Evolutionary conservation across 2,113 vertebrate species (phyloP), one percentile per base, ranked within the genome.

Genomic region (Dromaius novaehollandiae): DNA sequence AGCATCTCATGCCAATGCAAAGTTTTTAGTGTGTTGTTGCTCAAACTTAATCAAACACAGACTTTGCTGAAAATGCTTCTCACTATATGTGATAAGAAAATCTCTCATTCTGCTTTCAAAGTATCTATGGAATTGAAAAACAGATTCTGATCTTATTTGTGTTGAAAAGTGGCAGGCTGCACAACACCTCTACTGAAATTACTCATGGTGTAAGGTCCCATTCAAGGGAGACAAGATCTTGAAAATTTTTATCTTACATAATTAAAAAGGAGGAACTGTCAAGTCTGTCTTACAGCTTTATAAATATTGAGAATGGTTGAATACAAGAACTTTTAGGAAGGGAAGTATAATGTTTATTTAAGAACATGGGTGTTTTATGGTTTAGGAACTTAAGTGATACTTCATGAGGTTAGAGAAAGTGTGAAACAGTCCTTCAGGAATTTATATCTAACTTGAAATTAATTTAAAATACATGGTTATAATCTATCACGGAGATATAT

Each of bases 1-100:
- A 87, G 16, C 30, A 42, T 38, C 82, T 42, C 25, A 26, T 13
- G 58, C 36, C 64, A 83, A 86, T 44, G 42, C 85, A 94, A 95
- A 96, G 64, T 61, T 70, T 46, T 70, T 18, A 51, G 16, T 11
- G 55, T 40, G 26, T 14, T 89, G 80, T 76, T 78, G 21, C 87
- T 86, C 91, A 63, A 85, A 15, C n/a, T 32, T 71, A 75, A 89
- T 68, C 73, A 92, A 95, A 94, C 36, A 81, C 71, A 86, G 82
- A 81, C 69, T 82, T 11, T 42, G 24, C 9, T 44, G 28, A 84
- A 89, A 91, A 74, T 1, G 10, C 7, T 48, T 89, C 42, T 71
- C 34, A 56, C 51, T 32, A 12, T 28, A 25, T 25, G 21, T 44
- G 46, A 25, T 55, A 76, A 92, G 32, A 63, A 66, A 73, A 79